Conservation (phyloP, 2,888 invertebrate genomes). For the Emmelina monodactyla region DNA sequence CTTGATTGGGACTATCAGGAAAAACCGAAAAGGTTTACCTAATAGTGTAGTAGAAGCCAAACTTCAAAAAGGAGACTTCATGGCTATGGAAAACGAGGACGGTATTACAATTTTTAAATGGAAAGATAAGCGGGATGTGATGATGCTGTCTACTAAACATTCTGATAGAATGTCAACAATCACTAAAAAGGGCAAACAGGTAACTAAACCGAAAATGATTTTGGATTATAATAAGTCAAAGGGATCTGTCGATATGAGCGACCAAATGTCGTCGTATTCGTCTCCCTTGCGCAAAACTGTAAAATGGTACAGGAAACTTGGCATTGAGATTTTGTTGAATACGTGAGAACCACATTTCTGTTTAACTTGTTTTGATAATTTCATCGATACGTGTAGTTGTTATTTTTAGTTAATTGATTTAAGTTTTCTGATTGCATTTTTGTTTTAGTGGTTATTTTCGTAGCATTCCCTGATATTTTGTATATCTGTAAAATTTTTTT, state of each 20-base stretch:
- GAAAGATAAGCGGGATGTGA: constrained; percentile 21
- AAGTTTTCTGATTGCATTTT: too few relatives aligned
- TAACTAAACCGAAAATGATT: constrained; percentile 11
- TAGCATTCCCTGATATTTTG: too few relatives aligned
- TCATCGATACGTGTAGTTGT: too few relatives aligned
- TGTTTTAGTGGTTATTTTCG: too few relatives aligned
- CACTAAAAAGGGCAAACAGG: constrained; percentile 11
- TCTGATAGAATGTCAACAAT: constrained; percentile 13
- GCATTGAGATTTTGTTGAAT: constrained; percentile 19
- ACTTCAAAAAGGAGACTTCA: constrained; percentile 18
- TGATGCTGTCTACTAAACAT: constrained; percentile 20
- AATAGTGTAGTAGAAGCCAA: constrained; percentile 17
- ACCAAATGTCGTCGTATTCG: constrained; percentile 19
- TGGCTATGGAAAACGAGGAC: constrained; percentile 17
- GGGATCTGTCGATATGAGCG: constrained; percentile 19
- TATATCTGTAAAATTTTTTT: too few relatives aligned
- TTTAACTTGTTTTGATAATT: too few relatives aligned
- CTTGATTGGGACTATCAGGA: constrained; percentile 19
- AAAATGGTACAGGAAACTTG: constrained; percentile 24
- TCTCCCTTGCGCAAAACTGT: constrained; percentile 20
- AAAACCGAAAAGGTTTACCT: constrained; percentile 18
- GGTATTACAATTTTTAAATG: constrained; percentile 19
- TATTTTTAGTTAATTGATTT: too few relatives aligned
- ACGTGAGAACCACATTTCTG: too few relatives aligned
- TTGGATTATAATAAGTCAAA: constrained; percentile 20